These are phyloP conservation scores for Cromileptes altivelis DNA, from an alignment of 2,113 vertebrate genomes.

Conservation along the genomic window DNA sequence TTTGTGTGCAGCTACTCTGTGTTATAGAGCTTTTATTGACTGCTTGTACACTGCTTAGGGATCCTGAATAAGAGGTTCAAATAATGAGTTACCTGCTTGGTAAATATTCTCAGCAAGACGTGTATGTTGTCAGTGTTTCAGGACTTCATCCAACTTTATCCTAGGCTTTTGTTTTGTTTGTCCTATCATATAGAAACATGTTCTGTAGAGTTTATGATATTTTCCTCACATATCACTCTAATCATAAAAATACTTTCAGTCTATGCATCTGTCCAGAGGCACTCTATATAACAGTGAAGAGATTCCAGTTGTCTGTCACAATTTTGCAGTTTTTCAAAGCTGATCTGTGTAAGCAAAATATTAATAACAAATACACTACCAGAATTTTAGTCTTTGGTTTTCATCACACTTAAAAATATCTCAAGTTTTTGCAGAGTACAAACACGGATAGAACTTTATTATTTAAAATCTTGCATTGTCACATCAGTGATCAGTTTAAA, in stretches of 20 bases:
- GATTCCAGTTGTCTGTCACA: constrained; percentile 39
- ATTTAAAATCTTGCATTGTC: neutral
- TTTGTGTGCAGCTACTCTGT: neutral
- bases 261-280: constrained; percentile 25
- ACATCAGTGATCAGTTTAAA: neutral
- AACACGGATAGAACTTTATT: neutral
- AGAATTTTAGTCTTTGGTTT: neutral
- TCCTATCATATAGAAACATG: neutral
- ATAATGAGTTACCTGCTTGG: neutral
- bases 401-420: neutral
- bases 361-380: neutral
- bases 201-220: constrained; percentile 7
- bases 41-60: neutral
- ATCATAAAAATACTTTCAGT: constrained; percentile 40
- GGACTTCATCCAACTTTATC: neutral
- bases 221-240: constrained; percentile 23
- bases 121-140: neutral
- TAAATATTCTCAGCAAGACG: neutral
- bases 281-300: constrained; percentile 14
- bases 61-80: neutral
- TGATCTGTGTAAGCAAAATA: constrained; percentile 1
- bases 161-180: neutral
- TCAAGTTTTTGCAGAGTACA: neutral
- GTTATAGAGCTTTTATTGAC: neutral
- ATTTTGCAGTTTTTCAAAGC: constrained; percentile 11